Evolutionary conservation across 2,113 vertebrate genomes (phyloP), one percentile per base, ranked within the genome.

Genomic region (Terrapene triunguis): DNA sequence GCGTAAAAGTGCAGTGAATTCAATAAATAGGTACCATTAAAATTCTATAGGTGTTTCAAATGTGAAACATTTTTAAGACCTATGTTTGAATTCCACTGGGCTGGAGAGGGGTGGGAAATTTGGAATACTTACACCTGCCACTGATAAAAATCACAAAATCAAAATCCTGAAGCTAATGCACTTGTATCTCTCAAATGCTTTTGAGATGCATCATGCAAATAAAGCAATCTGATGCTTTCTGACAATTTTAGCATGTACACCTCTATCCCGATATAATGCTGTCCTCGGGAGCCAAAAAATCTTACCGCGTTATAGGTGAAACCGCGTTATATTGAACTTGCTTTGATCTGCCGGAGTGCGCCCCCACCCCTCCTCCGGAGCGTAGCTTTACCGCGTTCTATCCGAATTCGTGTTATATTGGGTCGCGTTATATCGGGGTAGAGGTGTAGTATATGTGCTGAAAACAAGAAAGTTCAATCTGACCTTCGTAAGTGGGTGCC

Each of bases 201-300:
- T 95, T 90, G 48, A 80, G 76, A 88, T 94, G 83, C 85, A 69
- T 85, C 81, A 57, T 90, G 57, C 54, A 95, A 65, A 95, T 95
- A 6, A 2, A 42, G 35, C 42, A 82, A 35, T 94, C 78, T 93
- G 90, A 93, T 94, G 3, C 88, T 89, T 97, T 92, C 85, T 92
- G 88, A 59, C 72, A 95, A 95, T 89, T 94, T 22, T 10, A 48
- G 22, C 54, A 78, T 88, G 47, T 44, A 44, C 44, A 44, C 44
- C 44, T 44, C 44, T 44, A 44, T 44, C 44, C 44, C 44, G 5
- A 44, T 44, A 44, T 44, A 44, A 44, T 6, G 5, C 44, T 44
- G 44, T 44, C 44, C 44, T 44, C 44, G 44, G 44, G 44, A 44
- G 44, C 44, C 44, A 44, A 44, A 44, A 44, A 44, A 44, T 44